Conservation (phyloP, 2,797 vertebrate genomes). For the Sebastes paucispinis region DNA sequence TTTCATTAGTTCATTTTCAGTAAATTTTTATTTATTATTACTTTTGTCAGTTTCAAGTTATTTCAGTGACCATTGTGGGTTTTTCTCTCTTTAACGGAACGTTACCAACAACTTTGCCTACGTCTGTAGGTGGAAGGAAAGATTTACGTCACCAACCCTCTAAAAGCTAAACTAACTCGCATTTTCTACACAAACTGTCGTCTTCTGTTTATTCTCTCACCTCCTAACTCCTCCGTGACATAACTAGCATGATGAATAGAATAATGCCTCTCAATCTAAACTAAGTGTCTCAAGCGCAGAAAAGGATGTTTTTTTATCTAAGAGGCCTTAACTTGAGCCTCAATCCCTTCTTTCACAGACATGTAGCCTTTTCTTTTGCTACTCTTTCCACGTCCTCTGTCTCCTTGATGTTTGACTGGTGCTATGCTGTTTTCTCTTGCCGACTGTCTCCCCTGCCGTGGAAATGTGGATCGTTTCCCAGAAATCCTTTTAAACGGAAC, state of each 20-base stretch:
- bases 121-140: neutral
- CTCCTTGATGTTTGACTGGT: conserved; percentile 80
- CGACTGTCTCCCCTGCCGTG: conserved; percentile 80
- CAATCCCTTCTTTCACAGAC: conserved; percentile 68
- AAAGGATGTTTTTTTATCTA: conserved; percentile 56
- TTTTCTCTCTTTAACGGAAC: no score
- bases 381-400: conserved; percentile 77
- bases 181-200: conserved; percentile 17
- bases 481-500: conserved; percentile 90
- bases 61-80: no score
- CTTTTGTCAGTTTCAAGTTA: no score
- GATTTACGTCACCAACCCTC: conserved; percentile 5
- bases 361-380: conserved; percentile 76
- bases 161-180: conserved; percentile 4
- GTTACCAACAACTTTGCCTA: no score
- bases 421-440: conserved; percentile 77
- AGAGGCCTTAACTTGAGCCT: conserved; percentile 63
- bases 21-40: no score
- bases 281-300: conserved; percentile 44
- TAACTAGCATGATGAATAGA: conserved; percentile 22
- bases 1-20: no score
- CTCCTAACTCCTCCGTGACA: conserved; percentile 8
- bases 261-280: conserved; percentile 44
- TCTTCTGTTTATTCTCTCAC: conserved; percentile 37
- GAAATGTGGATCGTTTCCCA: conserved; percentile 84